Base-by-base conservation (phyloP, 2,888 invertebrate genomes). In the Diploptera punctata region DNA sequence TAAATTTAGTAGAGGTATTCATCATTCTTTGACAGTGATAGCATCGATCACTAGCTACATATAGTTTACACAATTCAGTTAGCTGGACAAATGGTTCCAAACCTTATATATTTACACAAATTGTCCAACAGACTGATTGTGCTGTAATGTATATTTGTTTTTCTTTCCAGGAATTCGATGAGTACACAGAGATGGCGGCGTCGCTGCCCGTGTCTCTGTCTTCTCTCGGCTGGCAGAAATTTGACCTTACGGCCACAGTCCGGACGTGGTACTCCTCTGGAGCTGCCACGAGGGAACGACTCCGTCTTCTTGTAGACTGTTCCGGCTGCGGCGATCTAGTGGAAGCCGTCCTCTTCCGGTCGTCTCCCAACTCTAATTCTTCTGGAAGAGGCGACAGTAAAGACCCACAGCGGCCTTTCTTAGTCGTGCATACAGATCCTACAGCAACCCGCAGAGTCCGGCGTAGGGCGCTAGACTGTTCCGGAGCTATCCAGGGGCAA, bases 391-490 rank as follows among this genome's bases (percentile, higher is more conserved):
- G 74, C 72, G 68, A 77, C 73, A 26, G 57, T 65, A 73, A 65
- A 73, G 91, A 91, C 81, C 86, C 87, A 24, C 90, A 93, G 81
- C 88, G 94, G 61, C 95, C 95, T 74, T 93, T 95, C 84, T 87
- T 96, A 77, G 93, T 94, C 44, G 88, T 95, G 76, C 90, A 91
- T 78, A 93, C 94, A 16, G 91, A 91, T 81, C 88, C 90, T 13
- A 87, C 89, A 78, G 89, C 86, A 76, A 86, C 90, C 70, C 85
- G 89, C 68, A 84, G 93, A 19, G 92, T 94, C 70, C 89, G 94
- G 75, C 87, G 94, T 78, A 89, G 94, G 77, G 94, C 95, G 44
- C 87, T 95, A 73, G 94, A 95, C 82, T 96, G 96, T 84, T 90
- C 90, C 76, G 89, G 88, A 73, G 89, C 90, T 70, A 82, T 86